Percentiles rank a stretch among this genome's conserved stretches.
Conservation (phyloP, 1,140 invertebrate species). For the Drosophila parabipectinata region DNA sequence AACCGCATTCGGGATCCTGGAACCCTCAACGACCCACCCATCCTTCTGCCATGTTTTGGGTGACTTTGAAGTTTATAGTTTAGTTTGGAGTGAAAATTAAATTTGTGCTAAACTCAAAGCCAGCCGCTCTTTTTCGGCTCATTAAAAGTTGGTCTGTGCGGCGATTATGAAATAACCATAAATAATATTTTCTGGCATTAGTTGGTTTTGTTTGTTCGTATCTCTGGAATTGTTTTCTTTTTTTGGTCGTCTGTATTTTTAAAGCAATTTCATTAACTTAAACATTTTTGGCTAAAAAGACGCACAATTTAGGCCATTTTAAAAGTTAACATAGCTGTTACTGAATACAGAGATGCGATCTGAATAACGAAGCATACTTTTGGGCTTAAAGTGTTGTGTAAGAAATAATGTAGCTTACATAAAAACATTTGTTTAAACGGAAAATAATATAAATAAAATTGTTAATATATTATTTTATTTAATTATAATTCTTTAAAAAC, state of each 20-base stretch:
- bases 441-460: neutral
- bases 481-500: too few species aligned
- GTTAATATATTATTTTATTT: too few species aligned
- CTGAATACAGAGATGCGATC: too few species aligned
- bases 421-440: neutral
- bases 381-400: neutral
- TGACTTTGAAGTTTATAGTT: conserved; percentile 34
- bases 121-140: conserved; percentile 30
- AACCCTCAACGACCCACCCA: neutral
- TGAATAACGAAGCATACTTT: conserved; percentile 4
- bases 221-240: neutral
- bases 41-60: neutral
- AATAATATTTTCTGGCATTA: conserved; percentile 50
- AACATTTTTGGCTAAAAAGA: conserved; percentile 11
- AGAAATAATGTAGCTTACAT: neutral
- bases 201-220: neutral
- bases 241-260: neutral
- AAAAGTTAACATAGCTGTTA: conserved; percentile 4
- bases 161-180: conserved; percentile 24
- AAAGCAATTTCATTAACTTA: conserved; percentile 46
- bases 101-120: conserved; percentile 56
- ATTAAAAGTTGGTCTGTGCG: conserved; percentile 70
- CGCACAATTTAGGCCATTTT: neutral
- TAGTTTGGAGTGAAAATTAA: conserved; percentile 66
- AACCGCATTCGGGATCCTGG: conserved; percentile 54